Conservation (phyloP, 2,113 vertebrate genomes). For the Okapia johnstoni region DNA sequence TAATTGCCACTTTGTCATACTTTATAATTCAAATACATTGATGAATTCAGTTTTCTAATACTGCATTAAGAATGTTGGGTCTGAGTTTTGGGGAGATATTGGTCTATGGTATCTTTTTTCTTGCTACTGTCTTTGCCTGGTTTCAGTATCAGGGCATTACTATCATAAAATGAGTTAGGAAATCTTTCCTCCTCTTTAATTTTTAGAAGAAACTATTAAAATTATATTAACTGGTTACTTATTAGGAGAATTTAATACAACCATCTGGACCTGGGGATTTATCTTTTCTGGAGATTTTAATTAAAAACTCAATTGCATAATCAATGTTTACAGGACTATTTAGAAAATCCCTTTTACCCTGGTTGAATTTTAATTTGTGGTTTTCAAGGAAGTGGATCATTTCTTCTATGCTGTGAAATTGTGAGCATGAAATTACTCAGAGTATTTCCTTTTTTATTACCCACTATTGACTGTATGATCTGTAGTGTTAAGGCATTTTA, state of each 20-base stretch:
- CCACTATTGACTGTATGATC: not conserved
- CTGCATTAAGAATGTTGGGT: not conserved
- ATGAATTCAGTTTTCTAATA: not conserved
- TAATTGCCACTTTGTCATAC: not conserved
- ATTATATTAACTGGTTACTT: not conserved
- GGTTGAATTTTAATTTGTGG: not conserved
- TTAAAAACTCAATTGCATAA: not conserved
- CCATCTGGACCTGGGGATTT: not conserved
- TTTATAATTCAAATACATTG: not conserved
- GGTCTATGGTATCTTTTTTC: not conserved
- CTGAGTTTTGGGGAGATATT: not conserved
- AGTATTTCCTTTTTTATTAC: not conserved
- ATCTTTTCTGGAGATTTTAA: not conserved
- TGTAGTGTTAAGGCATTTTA: not conserved
- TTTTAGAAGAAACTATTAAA: not conserved
- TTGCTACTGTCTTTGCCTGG: not conserved
- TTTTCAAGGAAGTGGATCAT: not conserved
- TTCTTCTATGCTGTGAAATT: not conserved
- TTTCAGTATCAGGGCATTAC: not conserved
- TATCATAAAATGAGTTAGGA: not conserved
- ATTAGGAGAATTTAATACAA: not conserved
- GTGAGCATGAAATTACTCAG: not conserved
- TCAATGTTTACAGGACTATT: not conserved
- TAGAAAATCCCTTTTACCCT: not conserved
- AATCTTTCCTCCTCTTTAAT: not conserved